Evolutionary conservation across 2,113 vertebrate genomes (phyloP), one percentile per base, ranked within the genome.

Genomic region (Pristiophorus japonicus): DNA sequence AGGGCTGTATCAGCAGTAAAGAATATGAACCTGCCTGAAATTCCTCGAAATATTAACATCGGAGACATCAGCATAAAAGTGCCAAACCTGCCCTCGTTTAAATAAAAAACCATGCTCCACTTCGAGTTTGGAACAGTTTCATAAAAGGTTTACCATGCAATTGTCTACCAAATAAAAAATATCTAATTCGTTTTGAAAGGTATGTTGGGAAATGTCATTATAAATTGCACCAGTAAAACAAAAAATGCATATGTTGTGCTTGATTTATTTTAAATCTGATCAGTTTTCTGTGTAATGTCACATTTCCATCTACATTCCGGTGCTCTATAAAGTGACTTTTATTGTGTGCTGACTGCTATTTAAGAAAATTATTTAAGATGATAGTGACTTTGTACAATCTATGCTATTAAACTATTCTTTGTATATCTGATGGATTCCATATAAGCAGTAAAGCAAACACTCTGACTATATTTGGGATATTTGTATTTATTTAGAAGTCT

Each of bases 41-140:
- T 99, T 97, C 99, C 99, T 98, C 98, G 99, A 98, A 99, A 99
- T 98, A 99, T 99, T 98, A 99, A 99, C 98, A 99, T 99, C 98
- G 99, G 99, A 97, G 99, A 99, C 98, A 99, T 99, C 98, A 99
- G 99, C 98, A 99, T 99, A 98, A 99, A 99, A 99, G 99, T 99
- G 98, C 99, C 99, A 99, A 99, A 99, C 97, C 98, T 99, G 97
- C 98, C 99, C 96, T 99, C 99, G 97, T 99, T 99, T 98, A 99
- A 99, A 98, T 99, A 99, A 97, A 97, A 97, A 97, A 96, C 20
- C 20, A 97, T 96, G 97, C 97, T 97, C 34, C 8, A 20, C 88
- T 38, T 96, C 97, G 96, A 97, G 97, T 70, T 95, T 81, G 96
- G 96, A 96, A n/a, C 96, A 96, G 97, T 98, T 96, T 96, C 93